phyloP scores from a whole-genome alignment of 2,888 invertebrate species.

The Zaprionus bogoriensis region DNA sequence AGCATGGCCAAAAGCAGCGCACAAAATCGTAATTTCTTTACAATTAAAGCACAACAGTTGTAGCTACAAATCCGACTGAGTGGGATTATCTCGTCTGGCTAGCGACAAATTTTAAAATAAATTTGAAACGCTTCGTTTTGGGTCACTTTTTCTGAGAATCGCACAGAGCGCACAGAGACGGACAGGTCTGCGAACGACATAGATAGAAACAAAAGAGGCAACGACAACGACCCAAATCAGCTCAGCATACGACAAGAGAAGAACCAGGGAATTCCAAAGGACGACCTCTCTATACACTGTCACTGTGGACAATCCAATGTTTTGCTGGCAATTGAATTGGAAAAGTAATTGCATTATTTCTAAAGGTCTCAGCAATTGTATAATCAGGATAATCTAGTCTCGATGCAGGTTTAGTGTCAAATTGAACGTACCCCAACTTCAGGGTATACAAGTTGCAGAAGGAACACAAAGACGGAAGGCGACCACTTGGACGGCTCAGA shows the following conservation, averaged over 20 bases:
- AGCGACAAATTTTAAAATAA: slow-evolving; percentile 13
- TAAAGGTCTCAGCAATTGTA: too few species aligned
- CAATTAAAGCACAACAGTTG: slow-evolving; percentile 18
- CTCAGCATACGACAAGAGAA: not conserved
- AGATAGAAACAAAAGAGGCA: slow-evolving; percentile 39
- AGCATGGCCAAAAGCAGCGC: not conserved
- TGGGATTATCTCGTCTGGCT: slow-evolving; percentile 9
- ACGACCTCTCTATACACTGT: not conserved
- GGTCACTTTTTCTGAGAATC: slow-evolving; percentile 28
- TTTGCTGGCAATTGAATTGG: too few species aligned
- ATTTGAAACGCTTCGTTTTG: slow-evolving; percentile 19
- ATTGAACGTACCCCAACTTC: not conserved
- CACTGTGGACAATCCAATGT: too few species aligned
- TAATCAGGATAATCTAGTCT: too few species aligned
- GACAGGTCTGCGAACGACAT: slow-evolving; percentile 39
- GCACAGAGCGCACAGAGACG: slow-evolving; percentile 9
- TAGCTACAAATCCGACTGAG: slow-evolving; percentile 5
- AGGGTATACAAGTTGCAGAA: slow-evolving; percentile 21
- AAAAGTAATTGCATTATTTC: too few species aligned
- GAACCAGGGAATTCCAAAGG: not conserved
- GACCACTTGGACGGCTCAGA: slow-evolving; percentile 42
- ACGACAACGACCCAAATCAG: slow-evolving; percentile 46
- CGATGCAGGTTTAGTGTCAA: not conserved
- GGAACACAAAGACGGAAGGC: slow-evolving; percentile 9
- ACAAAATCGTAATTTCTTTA: slow-evolving; percentile 1